phyloP scores from a whole-genome alignment of 2,797 vertebrate genomes.

The Falco columbarius region DNA sequence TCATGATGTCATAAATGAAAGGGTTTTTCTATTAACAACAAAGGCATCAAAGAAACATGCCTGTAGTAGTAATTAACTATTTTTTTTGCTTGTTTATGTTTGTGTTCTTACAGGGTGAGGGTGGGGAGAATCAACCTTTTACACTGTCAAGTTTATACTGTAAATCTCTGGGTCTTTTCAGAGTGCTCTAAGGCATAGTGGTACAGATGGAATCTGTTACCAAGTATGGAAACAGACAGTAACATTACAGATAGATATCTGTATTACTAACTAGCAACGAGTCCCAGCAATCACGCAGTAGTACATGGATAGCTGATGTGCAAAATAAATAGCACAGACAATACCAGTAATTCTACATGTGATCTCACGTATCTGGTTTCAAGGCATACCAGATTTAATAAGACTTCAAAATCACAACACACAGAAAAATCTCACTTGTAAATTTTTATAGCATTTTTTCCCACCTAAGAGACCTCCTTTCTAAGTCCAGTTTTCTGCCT shows the following conservation, averaged over 20 bases:
- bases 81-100: background rate
- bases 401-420: constrained; percentile 12
- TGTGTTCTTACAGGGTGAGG: background rate
- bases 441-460: background rate
- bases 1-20: background rate
- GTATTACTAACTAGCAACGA: background rate
- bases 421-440: background rate
- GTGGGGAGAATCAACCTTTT: background rate
- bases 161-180: background rate
- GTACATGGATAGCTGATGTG: background rate
- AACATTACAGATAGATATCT: background rate
- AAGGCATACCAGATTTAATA: background rate
- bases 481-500: background rate
- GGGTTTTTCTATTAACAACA: background rate
- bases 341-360: background rate
- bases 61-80: background rate
- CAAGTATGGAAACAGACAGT: background rate
- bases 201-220: background rate
- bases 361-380: background rate
- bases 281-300: background rate
- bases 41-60: background rate
- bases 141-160: background rate
- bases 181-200: background rate
- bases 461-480: background rate
- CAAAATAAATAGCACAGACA: background rate